Percentiles rank a stretch among this genome's conserved stretches.
These are phyloP conservation scores for Latrodectus hesperus DNA, from an alignment of 2,888 invertebrate species.

Conservation along the genomic window DNA sequence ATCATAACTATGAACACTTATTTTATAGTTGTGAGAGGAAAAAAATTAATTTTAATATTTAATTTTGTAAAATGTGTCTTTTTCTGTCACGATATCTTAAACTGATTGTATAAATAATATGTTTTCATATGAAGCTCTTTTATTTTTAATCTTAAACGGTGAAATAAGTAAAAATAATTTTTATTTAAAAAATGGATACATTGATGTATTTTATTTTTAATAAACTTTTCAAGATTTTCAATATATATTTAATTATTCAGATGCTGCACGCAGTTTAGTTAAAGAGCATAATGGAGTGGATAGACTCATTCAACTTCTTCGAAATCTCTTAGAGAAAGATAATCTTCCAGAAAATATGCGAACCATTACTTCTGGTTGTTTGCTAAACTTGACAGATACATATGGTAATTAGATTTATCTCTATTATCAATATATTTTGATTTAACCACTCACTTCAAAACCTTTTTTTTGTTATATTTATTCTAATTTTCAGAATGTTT, in stretches of 20 bases:
- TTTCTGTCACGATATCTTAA: no score
- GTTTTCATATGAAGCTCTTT: no score
- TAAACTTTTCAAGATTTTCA: not conserved
- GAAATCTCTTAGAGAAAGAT: constrained; percentile 72
- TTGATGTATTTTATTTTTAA: no score
- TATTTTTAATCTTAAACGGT: no score
- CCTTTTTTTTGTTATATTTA: not conserved
- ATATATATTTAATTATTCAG: constrained; percentile 71
- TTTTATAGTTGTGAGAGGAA: no score
- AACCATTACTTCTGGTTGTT: constrained; percentile 83
- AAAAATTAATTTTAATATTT: no score
- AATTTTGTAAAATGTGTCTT: no score
- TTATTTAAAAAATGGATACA: no score
- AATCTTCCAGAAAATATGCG: constrained; percentile 78
- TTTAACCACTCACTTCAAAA: not conserved
- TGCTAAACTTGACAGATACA: constrained; percentile 86
- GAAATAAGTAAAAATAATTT: no score
- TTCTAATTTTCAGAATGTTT: not conserved
- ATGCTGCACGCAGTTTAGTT: constrained; percentile 75
- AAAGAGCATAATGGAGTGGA: constrained; percentile 74
- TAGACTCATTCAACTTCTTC: constrained; percentile 73
- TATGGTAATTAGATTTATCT: constrained; percentile 76
- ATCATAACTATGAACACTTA: no score
- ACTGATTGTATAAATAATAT: no score
- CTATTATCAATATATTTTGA: not conserved